Evolutionary conservation across 2,113 vertebrate species (phyloP), one percentile per base, ranked within the genome.

Genomic region (Mugil cephalus): DNA sequence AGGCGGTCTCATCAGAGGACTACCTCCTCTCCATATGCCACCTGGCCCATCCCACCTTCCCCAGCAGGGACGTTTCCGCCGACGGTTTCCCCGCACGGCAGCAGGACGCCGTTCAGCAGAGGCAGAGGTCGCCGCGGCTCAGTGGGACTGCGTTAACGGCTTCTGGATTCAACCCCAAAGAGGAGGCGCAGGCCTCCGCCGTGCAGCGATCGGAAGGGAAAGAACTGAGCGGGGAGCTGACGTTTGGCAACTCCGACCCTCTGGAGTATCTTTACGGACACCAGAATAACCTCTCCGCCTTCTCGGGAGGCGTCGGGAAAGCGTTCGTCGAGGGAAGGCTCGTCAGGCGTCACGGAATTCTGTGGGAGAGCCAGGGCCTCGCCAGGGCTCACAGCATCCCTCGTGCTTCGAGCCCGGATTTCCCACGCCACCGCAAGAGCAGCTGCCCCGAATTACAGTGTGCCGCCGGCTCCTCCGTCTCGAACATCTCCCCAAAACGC

Each of bases 1-100:
- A 91, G 35, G 51, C 30, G 0, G 67, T 91, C 36, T 94, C 94
- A 61, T 92, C 91, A 0, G 93, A 95, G 0, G 95, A 95, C 63
- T 96, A 96, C 88, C 87, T 95, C 68, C 94, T 95, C n/a, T 96
- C 96, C 77, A 96, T 96, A 87, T 95, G 95, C 80, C 95, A 97
- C 82, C 91, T 96, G 0, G 95, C 95, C 61, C 93, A 90, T 48
- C 95, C 96, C 61, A 93, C 94, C 30, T 94, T 95, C 79, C 91
- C 90, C 11, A 58, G 59, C 19, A 70, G 84, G 46, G 90, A 93
- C 4, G 15, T 55, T 1, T 70, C 84, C 24, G 18, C 78, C 0
- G 19, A 84, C 42, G 54, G 30, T 63, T 17, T 54, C 50, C 67
- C 68, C 68, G 36, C 78, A 8, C 82, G 7, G 38, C 86, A 70